Conservation (phyloP, 2,113 vertebrate genomes). For the Talpa occidentalis region DNA sequence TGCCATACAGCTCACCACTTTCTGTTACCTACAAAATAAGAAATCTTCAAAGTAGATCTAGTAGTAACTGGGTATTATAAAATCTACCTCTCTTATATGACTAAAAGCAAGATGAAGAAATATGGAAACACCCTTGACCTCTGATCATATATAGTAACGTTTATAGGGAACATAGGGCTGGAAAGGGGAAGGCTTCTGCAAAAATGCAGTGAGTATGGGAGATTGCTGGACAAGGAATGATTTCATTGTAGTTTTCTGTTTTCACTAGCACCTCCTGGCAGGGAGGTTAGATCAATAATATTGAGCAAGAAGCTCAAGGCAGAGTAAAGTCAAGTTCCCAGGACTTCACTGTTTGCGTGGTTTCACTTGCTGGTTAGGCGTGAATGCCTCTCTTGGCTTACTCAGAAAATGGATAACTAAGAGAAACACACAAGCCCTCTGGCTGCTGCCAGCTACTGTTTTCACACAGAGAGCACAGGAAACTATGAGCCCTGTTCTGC, state of each 20-base stretch:
- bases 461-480: background rate
- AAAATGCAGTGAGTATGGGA: background rate
- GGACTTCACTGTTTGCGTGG: background rate
- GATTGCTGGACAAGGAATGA: background rate
- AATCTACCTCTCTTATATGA: background rate
- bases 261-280: background rate
- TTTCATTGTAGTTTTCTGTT: background rate
- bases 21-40: background rate
- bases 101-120: background rate
- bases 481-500: background rate
- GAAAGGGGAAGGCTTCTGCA: background rate
- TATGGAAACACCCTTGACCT: background rate
- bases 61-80: background rate
- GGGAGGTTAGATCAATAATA: background rate
- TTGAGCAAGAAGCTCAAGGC: background rate
- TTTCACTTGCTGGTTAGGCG: background rate
- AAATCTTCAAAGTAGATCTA: background rate
- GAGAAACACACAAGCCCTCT: background rate
- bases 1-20: background rate
- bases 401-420: background rate
- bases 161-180: constrained; percentile 23
- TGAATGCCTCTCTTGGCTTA: background rate
- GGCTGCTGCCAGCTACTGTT: background rate
- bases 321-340: background rate
- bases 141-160: constrained; percentile 56